phyloP scores from a whole-genome alignment of 1,140 invertebrate species.

The Adelges cooleyi region DNA sequence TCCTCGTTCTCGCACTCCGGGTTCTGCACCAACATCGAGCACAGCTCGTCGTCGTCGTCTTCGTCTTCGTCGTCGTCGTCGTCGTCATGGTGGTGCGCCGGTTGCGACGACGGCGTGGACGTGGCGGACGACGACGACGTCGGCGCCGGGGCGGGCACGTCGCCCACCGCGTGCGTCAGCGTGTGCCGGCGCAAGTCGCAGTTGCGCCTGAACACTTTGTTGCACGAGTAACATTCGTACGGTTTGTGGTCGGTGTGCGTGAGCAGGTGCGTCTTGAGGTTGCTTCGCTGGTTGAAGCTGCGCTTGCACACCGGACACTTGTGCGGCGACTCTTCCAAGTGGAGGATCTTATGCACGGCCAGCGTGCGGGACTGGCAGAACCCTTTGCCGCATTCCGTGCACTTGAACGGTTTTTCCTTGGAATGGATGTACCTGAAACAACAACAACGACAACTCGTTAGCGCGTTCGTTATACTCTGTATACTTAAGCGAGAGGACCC shows the following conservation, averaged over 20 bases:
- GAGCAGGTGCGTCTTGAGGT: constrained; percentile 84
- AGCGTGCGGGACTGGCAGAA: constrained; percentile 91
- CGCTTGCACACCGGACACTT: constrained; percentile 81
- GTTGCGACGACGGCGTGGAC: background rate
- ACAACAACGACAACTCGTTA: constrained; percentile 2
- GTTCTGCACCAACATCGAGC: background rate
- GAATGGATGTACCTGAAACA: constrained; percentile 86
- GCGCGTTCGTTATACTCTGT: no score
- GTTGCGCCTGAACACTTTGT: constrained; percentile 73
- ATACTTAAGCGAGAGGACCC: no score
- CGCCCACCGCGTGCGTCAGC: constrained; percentile 70
- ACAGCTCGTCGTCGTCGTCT: background rate
- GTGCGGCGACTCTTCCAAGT: constrained; percentile 84
- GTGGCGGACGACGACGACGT: constrained; percentile 27
- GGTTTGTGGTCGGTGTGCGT: constrained; percentile 92
- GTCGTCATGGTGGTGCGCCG: background rate
- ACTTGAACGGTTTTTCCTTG: constrained; percentile 95
- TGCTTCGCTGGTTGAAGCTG: constrained; percentile 82
- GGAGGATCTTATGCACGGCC: constrained; percentile 84
- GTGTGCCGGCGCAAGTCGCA: constrained; percentile 74
- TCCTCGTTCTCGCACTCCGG: constrained; percentile 35
- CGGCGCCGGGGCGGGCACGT: constrained; percentile 44
- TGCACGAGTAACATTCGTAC: constrained; percentile 81
- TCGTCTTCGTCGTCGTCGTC: background rate
- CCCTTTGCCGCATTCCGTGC: constrained; percentile 87